Evolutionary conservation across 92 coral and sea anemone species (phyloP), one percentile per base, ranked within the genome.

Genomic region (Epizoanthus fatuus): DNA sequence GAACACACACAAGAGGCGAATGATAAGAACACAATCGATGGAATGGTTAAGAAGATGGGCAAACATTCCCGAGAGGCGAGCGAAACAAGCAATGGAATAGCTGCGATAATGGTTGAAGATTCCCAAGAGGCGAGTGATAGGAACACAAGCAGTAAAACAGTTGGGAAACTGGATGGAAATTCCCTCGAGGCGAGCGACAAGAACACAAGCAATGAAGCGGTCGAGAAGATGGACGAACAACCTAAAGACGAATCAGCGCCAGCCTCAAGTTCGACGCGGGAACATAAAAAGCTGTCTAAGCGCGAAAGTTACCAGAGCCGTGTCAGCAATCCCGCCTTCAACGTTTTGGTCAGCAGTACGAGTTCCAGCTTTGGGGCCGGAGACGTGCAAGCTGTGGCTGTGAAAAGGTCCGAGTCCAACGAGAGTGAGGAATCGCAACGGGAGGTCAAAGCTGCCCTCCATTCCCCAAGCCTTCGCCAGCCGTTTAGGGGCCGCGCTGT

Each of bases 401-500:
- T 49, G 53, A 49, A 7, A 49, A 49, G 53, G 53, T 77, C 71
- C 58, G 22, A 39, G 11, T 58, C 57, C 11, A 74, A 68, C 63
- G 80, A 53, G 10, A 81, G 56, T 35, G 88, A 74, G 13, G 60
- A 68, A 49, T 37, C 10, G 11, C 83, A 47, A 15, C 73, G 19
- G 8, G 95, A 92, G 69, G 76, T 69, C 6, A 56, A 80, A 72
- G 44, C 74, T 17, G 95, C 94, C 6, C 80, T 90, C 13, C 29
- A 62, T 76, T 92, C 95, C 4, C 98, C 95, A 0, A 63, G 94
- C 9, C 63, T 95, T 25, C 17, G 70, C 25, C 69, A 78, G 62
- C 91, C 94, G 0, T 95, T 95, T 81, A 75, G 98, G 15, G 70
- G 62, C 55, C 86, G 98, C 35, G 82, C 91, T 6, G 67, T 69